phyloP scores from a whole-genome alignment of 2,113 vertebrate species.

The Alectura lathami region DNA sequence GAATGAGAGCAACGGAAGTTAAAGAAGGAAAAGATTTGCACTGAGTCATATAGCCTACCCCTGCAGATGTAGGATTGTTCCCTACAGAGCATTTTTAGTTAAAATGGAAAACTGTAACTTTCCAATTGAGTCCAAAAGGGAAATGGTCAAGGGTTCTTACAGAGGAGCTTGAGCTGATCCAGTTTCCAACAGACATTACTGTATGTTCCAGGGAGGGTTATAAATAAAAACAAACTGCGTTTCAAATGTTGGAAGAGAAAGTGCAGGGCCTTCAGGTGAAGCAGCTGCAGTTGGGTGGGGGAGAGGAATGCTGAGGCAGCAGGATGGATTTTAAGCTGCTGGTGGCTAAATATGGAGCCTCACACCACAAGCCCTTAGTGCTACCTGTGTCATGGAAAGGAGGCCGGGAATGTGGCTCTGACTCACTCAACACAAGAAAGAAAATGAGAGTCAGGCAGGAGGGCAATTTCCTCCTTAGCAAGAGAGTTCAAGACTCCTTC shows the following conservation, averaged over 20 bases:
- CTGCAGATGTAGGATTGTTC: neutral
- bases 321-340: neutral
- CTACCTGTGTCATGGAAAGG: neutral
- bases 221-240: slow-evolving; percentile 13
- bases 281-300: neutral
- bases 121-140: neutral
- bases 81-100: neutral
- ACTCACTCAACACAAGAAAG: neutral
- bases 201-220: neutral
- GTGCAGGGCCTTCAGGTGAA: neutral
- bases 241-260: neutral
- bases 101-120: slow-evolving; percentile 19
- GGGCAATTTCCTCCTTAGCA: neutral
- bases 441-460: neutral
- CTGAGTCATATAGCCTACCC: neutral
- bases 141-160: neutral
- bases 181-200: neutral
- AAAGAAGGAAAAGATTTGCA: neutral
- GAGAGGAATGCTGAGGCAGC: neutral
- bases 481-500: neutral
- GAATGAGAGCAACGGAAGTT: neutral
- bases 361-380: rapidly evolving
- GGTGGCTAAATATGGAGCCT: rapidly evolving
- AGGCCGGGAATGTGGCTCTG: neutral
- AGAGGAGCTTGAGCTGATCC: neutral